Base-by-base conservation (phyloP, 2,888 invertebrate species). In the Maniola hyperantus region DNA sequence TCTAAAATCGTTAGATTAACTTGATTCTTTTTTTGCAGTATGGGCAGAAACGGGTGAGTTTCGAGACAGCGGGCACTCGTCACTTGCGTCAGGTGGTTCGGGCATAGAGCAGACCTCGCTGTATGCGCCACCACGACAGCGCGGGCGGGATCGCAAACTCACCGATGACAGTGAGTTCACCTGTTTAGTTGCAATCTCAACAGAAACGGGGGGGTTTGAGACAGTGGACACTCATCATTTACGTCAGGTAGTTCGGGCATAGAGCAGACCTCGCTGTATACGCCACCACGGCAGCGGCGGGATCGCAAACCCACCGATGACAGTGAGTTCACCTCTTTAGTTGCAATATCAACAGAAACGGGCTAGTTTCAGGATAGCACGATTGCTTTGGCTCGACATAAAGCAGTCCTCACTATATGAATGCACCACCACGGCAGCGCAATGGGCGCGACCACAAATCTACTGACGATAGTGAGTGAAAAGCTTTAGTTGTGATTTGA, bases 21-120 rank as follows among this genome's bases (percentile, higher is more conserved):
- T 18, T 48, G 15, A 34, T 8, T 15, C 46, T 67, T 63, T 72
- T 73, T 85, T 95, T 94, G 76, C 95, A 97, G 97, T 97, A 86
- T 97, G 97, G 97, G 97, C 97, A 72, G 97, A 97, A 89, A 96
- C 96, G 67, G 96, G 96, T 72, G 97, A 97, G 92, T 97, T 97
- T 88, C 39, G 97, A 76, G 97, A 97, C 91, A 96, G 94, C 76
- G 94, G 96, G 73, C 97, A 96, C 84, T 94, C 94, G 74, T 93
- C 94, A 57, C 91, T 95, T 78, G 92, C 94, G 78, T 95, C 96
- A 36, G 92, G 85, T 0, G 89, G 91, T 26, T 91, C 94, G 1
- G 94, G 94, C 69, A 94, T 95, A 66, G 96, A 96, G 76, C 91
- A 92, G 77, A 94, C 94, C 63, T 95, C 96, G 73, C 89, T 96